phyloP scores from a whole-genome alignment of 2,888 invertebrate species.

The Frankliniella intonsa region DNA sequence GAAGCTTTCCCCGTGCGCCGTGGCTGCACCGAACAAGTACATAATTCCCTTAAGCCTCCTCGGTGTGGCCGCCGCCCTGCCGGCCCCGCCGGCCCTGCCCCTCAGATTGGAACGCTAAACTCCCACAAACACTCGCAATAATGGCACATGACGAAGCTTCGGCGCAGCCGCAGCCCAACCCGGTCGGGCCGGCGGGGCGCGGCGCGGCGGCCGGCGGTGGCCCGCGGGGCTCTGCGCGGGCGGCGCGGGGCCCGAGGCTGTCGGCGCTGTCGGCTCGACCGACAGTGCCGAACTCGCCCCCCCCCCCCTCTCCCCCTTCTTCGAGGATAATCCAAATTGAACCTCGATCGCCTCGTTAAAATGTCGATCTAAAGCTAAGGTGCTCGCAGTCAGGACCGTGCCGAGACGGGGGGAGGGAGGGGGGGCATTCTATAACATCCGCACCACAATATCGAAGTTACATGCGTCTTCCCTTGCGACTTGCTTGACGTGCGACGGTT shows the following conservation, averaged over 20 bases:
- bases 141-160: no score
- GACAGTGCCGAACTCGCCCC: background rate
- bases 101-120: no score
- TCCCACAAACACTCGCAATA: no score
- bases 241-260: background rate
- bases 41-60: no score
- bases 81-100: no score
- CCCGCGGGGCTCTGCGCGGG: background rate
- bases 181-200: background rate
- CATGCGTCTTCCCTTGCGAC: no score
- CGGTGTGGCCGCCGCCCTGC: no score
- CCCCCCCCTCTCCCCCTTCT: background rate
- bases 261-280: background rate
- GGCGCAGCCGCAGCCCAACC: background rate
- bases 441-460: no score
- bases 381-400: background rate
- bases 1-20: no score
- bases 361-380: constrained; percentile 6
- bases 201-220: background rate
- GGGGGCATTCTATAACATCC: background rate
- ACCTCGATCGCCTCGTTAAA: constrained; percentile 24
- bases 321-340: constrained; percentile 25
- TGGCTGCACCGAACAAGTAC: no score
- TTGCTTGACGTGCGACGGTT: no score
- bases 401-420: background rate